These are phyloP conservation scores for Mesorhabditis spiculigera DNA, from an alignment of 2,888 invertebrate genomes.

Conservation along the genomic window DNA sequence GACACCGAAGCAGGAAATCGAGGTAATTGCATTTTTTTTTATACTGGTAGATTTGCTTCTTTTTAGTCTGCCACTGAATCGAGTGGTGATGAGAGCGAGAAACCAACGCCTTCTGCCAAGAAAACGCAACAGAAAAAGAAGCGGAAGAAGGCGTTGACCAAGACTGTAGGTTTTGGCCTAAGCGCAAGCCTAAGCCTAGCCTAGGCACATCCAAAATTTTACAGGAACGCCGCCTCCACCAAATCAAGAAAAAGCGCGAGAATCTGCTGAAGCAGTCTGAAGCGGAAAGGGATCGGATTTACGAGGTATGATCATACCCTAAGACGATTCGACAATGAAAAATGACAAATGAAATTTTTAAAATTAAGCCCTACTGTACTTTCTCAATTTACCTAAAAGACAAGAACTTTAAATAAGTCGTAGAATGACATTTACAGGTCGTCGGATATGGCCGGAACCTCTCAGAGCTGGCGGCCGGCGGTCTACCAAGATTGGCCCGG, in stretches of 20 bases:
- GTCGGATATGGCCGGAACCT: constrained; percentile 5
- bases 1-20: background rate
- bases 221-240: background rate
- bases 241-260: background rate
- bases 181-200: background rate
- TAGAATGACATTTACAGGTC: background rate
- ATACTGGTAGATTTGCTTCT: background rate
- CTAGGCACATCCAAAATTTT: background rate
- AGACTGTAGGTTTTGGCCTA: background rate
- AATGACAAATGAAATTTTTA: too few relatives aligned
- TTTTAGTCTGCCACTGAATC: background rate
- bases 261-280: background rate
- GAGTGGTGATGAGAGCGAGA: constrained; percentile 6
- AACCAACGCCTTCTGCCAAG: background rate
- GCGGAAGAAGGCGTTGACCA: background rate
- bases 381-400: too few relatives aligned
- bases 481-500: background rate
- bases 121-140: background rate
- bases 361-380: too few relatives aligned
- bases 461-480: background rate
- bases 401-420: too few relatives aligned
- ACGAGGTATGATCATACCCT: background rate
- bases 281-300: constrained; percentile 1
- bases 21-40: background rate
- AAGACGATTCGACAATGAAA: too few relatives aligned